Percentiles rank a stretch among this genome's conserved stretches.
phyloP scores from a whole-genome alignment of 2,113 vertebrate species.

The Psettodes erumei region DNA sequence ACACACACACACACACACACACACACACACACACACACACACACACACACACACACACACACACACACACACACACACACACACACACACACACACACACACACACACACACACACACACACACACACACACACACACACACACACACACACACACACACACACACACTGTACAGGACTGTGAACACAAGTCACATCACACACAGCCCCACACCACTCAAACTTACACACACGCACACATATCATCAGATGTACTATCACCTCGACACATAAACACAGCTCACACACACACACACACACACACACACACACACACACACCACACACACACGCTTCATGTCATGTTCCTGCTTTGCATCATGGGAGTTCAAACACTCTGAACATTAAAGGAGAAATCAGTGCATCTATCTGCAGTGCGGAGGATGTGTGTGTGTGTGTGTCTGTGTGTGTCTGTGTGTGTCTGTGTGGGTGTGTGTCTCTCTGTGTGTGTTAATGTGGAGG shows the following conservation, averaged over 20 bases:
- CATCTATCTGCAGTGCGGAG: constrained; percentile 52
- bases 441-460: constrained; percentile 13
- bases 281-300: constrained; percentile 5
- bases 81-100: constrained; percentile 14
- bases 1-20: constrained; percentile 20
- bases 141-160: constrained; percentile 12
- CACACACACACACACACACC: background rate
- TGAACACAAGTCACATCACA: constrained; percentile 16
- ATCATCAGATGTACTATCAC: constrained; percentile 4
- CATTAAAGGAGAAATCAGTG: constrained; percentile 46
- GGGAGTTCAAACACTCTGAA: constrained; percentile 49
- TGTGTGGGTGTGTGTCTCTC: constrained; percentile 7
- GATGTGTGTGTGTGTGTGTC: constrained; percentile 41
- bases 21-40: constrained; percentile 20
- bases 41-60: constrained; percentile 25
- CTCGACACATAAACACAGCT: background rate
- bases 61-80: constrained; percentile 23
- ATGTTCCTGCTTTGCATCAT: constrained; percentile 55
- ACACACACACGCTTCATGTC: constrained; percentile 36
- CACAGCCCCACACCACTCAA: background rate
- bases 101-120: constrained; percentile 23
- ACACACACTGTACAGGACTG: constrained; percentile 12
- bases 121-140: constrained; percentile 8
- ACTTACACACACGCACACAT: constrained; percentile 1
- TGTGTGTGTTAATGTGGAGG: constrained; percentile 55